Percentiles rank a stretch among this genome's conserved stretches.
Evolutionary conservation across 2,113 vertebrate genomes (phyloP).

Genomic region (Xiphophorus hellerii): DNA sequence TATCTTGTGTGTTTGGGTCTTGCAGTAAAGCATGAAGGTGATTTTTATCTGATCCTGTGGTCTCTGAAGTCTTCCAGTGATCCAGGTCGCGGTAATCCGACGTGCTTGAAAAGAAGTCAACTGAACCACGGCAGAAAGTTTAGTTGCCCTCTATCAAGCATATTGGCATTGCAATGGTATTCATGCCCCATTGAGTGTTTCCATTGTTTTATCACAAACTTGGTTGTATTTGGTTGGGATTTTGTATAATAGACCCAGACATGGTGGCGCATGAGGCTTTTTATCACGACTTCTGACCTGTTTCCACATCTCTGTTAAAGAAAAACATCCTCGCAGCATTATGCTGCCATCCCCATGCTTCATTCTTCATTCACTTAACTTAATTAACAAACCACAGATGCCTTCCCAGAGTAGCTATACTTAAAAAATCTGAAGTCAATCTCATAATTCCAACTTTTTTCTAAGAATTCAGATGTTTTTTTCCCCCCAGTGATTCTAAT

Average conservation of each 20-base stretch:
- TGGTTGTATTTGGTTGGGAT: background rate
- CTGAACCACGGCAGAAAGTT: background rate
- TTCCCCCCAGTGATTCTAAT: no score
- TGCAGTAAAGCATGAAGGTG: slow-evolving; percentile 9
- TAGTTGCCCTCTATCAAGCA: background rate
- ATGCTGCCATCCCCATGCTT: no score
- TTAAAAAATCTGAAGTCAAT: no score
- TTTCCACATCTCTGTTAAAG: no score
- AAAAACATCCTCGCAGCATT: no score
- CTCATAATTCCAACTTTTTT: no score
- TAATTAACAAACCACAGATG: no score
- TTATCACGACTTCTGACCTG: no score
- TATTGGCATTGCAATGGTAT: background rate
- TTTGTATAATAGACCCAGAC: background rate
- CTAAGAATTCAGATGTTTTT: no score
- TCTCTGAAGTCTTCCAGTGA: background rate
- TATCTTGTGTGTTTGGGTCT: slow-evolving; percentile 36
- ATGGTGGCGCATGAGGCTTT: background rate
- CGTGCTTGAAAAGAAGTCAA: background rate
- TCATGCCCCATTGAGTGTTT: background rate
- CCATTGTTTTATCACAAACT: background rate
- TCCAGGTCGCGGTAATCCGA: background rate
- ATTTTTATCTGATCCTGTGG: slow-evolving; percentile 24
- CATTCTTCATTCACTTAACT: no score
- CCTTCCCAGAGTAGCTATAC: no score